Base-by-base conservation (phyloP, 2,888 invertebrate genomes). In the Synergus gifuensis region DNA sequence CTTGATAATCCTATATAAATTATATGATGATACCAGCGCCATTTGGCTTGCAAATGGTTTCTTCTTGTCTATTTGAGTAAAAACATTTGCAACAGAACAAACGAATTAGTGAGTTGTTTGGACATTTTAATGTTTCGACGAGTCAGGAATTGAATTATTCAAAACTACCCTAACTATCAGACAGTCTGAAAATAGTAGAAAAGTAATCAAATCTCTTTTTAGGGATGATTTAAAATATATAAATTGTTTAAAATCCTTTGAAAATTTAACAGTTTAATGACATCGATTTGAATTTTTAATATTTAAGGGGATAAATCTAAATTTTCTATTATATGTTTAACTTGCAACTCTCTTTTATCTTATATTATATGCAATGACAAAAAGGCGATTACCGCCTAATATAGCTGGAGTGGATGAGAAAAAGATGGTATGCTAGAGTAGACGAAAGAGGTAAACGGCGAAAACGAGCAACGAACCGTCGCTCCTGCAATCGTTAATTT, bases 401-500 rank as follows among this genome's bases (percentile, higher is more conserved):
- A 49, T 14, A 49, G n/a, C 16, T 58, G 16, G 16, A 58, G 18
- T 18, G 9, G 58, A 58, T 58, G 58, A 18, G 58, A 58, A 58
- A 58, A 58, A 58, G 18, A 58, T 58, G 58, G n/a, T n/a, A 58
- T 58, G 9, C n/a, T 9, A 8, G 58, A 58, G 58, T 58, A 58
- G 62, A 62, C 40, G 66, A n/a, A 66, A 42, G 42, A 11, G 22
- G 46, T 46, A 69, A 69, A 69, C 49, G 69, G 11, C 49, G 63
- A 36, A 36, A 63, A 63, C 28, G 28, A 49, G 14, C 22, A 67
- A 18, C 22, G 18, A 22, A 12, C 11, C 14, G 22, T 44, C 22
- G 67, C 28, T 69, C 28, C 49, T 69, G 46, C 46, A 69, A 69
- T 49, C 46, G 69, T 69, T 69, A 69, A 69, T 69, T 46, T 69